phyloP scores from a whole-genome alignment of 2,113 vertebrate genomes.

The Speoplatyrhinus poulsoni region DNA sequence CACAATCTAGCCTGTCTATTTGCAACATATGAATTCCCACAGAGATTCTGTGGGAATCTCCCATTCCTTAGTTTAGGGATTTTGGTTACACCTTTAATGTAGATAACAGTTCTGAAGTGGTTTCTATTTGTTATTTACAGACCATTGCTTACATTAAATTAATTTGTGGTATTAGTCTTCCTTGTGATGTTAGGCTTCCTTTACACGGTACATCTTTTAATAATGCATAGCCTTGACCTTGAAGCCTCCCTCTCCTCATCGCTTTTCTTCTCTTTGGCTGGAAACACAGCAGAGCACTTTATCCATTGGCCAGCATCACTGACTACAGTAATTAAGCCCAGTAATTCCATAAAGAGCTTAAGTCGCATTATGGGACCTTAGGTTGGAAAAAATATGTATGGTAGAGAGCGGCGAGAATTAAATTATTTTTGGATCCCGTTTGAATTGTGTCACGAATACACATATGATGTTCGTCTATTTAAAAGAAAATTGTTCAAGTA shows the following conservation, averaged over 20 bases:
- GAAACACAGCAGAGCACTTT: conserved; percentile 10
- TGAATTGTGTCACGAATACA: too few species aligned
- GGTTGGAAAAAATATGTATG: too few species aligned
- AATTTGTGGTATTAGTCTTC: conserved; percentile 14
- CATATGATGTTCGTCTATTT: too few species aligned
- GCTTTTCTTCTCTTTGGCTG: not conserved
- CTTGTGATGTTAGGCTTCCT: conserved; percentile 14
- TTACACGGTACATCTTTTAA: conserved; percentile 9
- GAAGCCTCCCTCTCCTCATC: conserved; percentile 1
- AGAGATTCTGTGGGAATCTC: too few species aligned
- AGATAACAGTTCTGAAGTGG: conserved; percentile 25
- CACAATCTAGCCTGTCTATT: too few species aligned
- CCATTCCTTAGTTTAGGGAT: too few species aligned
- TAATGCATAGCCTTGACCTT: conserved; percentile 24
- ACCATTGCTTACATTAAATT: conserved; percentile 18
- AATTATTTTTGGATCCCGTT: too few species aligned
- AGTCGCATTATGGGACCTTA: too few species aligned
- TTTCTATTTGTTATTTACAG: conserved; percentile 45
- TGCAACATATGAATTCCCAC: too few species aligned
- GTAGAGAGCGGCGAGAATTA: too few species aligned
- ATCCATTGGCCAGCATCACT: conserved; percentile 15
- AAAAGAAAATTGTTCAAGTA: too few species aligned
- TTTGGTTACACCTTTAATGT: too few species aligned
- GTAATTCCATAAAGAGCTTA: conserved; percentile 29
- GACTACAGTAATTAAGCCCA: conserved; percentile 47